Evolutionary conservation across 1,140 invertebrate species (phyloP), one percentile per base, ranked within the genome.

Genomic region (Ceratina calcarata): DNA sequence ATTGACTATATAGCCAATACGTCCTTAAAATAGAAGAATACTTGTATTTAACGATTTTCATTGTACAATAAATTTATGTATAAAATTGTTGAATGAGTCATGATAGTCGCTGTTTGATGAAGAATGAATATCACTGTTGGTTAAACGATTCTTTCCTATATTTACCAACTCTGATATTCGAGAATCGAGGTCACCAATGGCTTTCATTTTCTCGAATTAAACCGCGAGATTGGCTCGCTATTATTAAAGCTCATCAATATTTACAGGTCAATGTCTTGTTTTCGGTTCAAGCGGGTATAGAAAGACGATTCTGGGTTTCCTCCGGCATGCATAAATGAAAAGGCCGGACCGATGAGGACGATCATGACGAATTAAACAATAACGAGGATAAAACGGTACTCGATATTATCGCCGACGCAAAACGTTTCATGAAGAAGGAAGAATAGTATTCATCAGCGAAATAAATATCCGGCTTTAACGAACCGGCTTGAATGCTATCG

Each of bases 401-500:
- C 18, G 67, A 61, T 78, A 55, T 37, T 64, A 78, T 62, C 51
- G 76, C 13, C 18, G 16, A 18, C n/a, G 20, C 24, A 20, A 3
- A 53, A 55, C 18, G 68, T 55, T 57, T 72, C 49, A 3, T 15
- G 64, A 72, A 49, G 20, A 82, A 80, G 55, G 69, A 77, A 73
- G 69, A 85, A 69, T 51, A 10, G 24, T 51, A 78, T 81, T 81
- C 75, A 72, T 78, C 78, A 70, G 70, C n/a, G 45, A 66, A 71
- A 71, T 70, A 84, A 84, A 84, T 84, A 80, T 75, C 78, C 55
- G 68, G 58, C 24, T 67, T 72, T 75, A 82, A 85, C 66, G 68
- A 84, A 80, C 64, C 37, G 37, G 55, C 18, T 69, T 58, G 67
- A 62, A 76, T 68, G 20, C 70, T 84, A 85, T 86, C 84, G 84